phyloP scores from a whole-genome alignment of 2,113 vertebrate species.

The Leptobrachium leishanense region DNA sequence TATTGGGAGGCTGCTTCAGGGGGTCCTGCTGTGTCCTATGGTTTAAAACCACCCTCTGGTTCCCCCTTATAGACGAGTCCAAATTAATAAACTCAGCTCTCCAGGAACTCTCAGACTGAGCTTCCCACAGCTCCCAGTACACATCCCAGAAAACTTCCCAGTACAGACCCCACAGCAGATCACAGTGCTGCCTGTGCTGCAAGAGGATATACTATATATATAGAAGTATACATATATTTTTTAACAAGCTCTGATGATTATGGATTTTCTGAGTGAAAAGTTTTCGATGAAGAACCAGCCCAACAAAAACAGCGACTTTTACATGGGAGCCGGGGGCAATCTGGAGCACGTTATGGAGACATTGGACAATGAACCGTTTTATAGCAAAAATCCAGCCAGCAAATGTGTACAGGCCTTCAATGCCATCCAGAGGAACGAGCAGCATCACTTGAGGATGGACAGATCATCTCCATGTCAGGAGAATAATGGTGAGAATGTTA shows the following conservation, averaged over 20 bases:
- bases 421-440: constrained; percentile 75
- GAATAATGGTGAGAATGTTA: constrained; percentile 72
- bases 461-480: constrained; percentile 85
- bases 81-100: constrained; percentile 68
- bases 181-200: constrained; percentile 57
- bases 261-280: constrained; percentile 97
- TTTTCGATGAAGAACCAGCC: constrained; percentile 84
- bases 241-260: constrained; percentile 70
- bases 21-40: constrained; percentile 70
- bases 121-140: constrained; percentile 46
- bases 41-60: constrained; percentile 83
- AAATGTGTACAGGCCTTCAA: constrained; percentile 89
- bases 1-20: constrained; percentile 72
- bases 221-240: too few relatives aligned
- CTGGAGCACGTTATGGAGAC: constrained; percentile 94
- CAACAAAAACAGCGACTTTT: constrained; percentile 88
- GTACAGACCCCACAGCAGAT: constrained; percentile 47
- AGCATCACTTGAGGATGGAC: constrained; percentile 76
- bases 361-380: constrained; percentile 90
- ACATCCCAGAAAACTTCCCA: not conserved
- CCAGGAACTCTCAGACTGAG: not conserved
- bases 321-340: constrained; percentile 81
- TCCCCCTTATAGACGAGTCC: constrained; percentile 69
- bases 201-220: constrained; percentile 47
- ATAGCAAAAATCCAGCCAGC: constrained; percentile 79